These are phyloP conservation scores for Gymnoscopelus microlampas DNA, from an alignment of 2,797 vertebrate genomes.

Conservation along the genomic window DNA sequence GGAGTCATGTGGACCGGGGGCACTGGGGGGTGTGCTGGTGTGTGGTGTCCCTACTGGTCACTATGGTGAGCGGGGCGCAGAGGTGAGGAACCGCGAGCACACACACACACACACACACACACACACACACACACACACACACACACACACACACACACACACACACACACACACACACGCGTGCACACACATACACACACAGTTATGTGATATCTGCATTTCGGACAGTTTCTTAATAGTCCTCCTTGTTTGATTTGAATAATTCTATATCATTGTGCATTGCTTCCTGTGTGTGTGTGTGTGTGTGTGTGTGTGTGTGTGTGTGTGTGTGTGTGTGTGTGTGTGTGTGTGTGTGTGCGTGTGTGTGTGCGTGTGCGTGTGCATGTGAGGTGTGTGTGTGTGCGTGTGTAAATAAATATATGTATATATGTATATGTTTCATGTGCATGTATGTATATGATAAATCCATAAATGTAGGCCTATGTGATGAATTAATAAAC, in stretches of 20 bases:
- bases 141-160: not conserved
- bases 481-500: conserved; percentile 49
- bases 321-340: no score
- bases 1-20: conserved; percentile 75
- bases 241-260: no score
- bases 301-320: no score
- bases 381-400: no score
- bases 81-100: conserved; percentile 79
- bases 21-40: conserved; percentile 73
- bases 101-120: not conserved
- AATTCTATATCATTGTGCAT: no score
- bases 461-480: conserved; percentile 41
- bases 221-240: no score
- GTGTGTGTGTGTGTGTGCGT: no score
- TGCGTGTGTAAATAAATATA: no score
- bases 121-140: not conserved
- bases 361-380: no score
- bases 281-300: no score
- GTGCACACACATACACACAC: not conserved
- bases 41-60: conserved; percentile 79
- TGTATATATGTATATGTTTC: not conserved
- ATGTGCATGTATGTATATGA: not conserved
- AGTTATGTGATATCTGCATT: no score
- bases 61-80: conserved; percentile 84
- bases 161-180: not conserved